Evolutionary conservation across 2,113 vertebrate genomes (phyloP), one percentile per base, ranked within the genome.

Genomic region (Nettapus auritus): DNA sequence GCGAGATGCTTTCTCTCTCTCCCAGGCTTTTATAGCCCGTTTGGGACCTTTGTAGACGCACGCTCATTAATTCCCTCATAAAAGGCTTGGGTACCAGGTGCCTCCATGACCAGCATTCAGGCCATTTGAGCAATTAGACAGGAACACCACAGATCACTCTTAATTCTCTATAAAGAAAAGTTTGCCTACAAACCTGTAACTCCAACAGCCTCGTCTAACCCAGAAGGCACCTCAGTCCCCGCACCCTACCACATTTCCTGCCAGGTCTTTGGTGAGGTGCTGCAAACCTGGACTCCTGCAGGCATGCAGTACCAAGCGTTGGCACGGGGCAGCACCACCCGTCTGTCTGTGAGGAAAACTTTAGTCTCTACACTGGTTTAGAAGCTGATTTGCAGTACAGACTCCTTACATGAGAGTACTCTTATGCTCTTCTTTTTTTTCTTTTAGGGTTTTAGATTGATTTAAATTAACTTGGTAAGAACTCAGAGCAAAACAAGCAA

Each of bases 51-150:
- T 28, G 64, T 70, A 63, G 75, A 59, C 62, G 88, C 90, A 82
- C 2, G 20, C 52, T 86, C 88, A 79, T 93, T 94, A 96, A 88
- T 88, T 25, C 80, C 56, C 71, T 79, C 67, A 48, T 88, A 93
- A 94, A 96, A 82, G 70, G 52, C 90, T 75, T 1, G 40, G 55
- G 79, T 86, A 93, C 88, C 81, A 85, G 88, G 67, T 94, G 84
- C 90, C 88, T 94, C 63, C 76, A 91, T 17, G 71, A 82, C 81
- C 71, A 83, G 40, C 69, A 70, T 89, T 80, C 81, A 93, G 88
- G 56, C 75, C 81, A 91, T 80, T 91, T 91, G 76, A 60, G 77
- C 77, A 94, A 86, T 89, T 90, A 96, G 76, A 86, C 67, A 88
- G 62, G 82, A 86, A 83, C 53, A 71, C 77, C 76, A 86, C 87